Base-by-base conservation (phyloP, 1,140 invertebrate species). In the Ostrea denselamellosa region DNA sequence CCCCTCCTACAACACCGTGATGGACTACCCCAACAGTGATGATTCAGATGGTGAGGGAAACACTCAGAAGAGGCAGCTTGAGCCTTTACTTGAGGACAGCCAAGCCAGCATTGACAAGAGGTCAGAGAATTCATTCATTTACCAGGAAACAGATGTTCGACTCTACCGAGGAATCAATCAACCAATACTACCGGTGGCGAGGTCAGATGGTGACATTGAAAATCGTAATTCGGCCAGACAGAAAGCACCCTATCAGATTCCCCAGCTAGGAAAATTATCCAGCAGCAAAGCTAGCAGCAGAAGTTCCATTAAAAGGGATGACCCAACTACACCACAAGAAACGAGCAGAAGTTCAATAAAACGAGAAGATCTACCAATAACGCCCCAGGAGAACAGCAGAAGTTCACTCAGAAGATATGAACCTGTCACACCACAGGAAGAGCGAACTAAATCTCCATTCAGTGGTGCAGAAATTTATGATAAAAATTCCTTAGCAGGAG, bases 1-100 rank as follows among this genome's bases (percentile, higher is more conserved):
- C 22, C 62, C 90, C 86, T 82, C 88, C 0, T 92, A 92, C 85
- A 87, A 89, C 17, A 87, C 90, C 5, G 88, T 91, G 4, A 90
- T 90, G 82, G 89, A 91, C 62, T 89, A 90, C 52, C 86, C 86
- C 7, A 53, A 86, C 8, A 88, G 89, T 77, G 90, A 92, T 34
- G 91, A 90, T n/a, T 91, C 90, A 2, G 83, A 89, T 77, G 90
- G 87, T 3, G 83, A 87, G 9, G 68, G 68, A 10, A 83, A 83
- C 19, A 34, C 83, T 44, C 25, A 58, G 9, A 85, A 85, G 53
- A 85, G 51, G 12, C 53, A 58, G 9, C 25, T 88, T 0, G 62
- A 71, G 14, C 83, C 83, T 77, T 85, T 86, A 12, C 71, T 89
- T 17, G 86, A 87, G 58, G 82, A 83, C 34, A 87, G 86, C 56